Percentiles rank a stretch among this genome's conserved stretches.
These are phyloP conservation scores for Machimus atricapillus DNA, from an alignment of 2,888 invertebrate species.

Conservation along the genomic window DNA sequence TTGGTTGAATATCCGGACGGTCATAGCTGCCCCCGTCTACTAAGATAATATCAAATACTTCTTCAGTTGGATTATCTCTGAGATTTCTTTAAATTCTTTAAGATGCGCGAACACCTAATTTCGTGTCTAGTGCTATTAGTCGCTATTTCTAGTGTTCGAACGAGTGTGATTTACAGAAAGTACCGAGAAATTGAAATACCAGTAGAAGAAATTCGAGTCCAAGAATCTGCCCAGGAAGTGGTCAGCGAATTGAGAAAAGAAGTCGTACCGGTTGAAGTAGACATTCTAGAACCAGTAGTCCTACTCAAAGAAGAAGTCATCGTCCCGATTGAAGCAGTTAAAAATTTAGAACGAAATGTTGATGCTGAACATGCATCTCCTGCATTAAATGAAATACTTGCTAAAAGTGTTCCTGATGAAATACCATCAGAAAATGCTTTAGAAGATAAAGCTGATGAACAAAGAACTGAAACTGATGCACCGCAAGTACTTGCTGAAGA, in stretches of 20 bases:
- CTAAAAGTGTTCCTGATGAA: not conserved
- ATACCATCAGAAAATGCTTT: not conserved
- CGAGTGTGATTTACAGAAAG: constrained; percentile 15
- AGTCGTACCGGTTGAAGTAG: constrained; percentile 2
- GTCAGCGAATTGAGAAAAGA: not conserved
- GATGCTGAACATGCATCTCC: not conserved
- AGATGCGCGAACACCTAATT: constrained; percentile 18
- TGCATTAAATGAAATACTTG: not conserved
- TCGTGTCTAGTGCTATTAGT: constrained; percentile 1
- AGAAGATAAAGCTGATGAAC: not conserved
- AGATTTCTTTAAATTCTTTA: not conserved
- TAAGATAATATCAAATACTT: not conserved
- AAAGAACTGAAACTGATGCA: not conserved
- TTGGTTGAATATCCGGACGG: not conserved
- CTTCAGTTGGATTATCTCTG: not conserved
- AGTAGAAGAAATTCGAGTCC: not conserved
- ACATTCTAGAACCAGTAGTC: constrained; percentile 16
- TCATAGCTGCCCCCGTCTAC: not conserved
- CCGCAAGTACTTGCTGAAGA: not conserved
- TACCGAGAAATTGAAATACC: not conserved
- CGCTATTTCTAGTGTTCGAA: not conserved
- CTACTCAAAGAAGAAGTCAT: constrained; percentile 7
- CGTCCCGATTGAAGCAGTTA: not conserved
- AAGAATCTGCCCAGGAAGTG: not conserved
- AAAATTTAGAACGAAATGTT: not conserved